Evolutionary conservation across 2,888 invertebrate species (phyloP), one percentile per base, ranked within the genome.

Genomic region (Galerucella calmariensis): DNA sequence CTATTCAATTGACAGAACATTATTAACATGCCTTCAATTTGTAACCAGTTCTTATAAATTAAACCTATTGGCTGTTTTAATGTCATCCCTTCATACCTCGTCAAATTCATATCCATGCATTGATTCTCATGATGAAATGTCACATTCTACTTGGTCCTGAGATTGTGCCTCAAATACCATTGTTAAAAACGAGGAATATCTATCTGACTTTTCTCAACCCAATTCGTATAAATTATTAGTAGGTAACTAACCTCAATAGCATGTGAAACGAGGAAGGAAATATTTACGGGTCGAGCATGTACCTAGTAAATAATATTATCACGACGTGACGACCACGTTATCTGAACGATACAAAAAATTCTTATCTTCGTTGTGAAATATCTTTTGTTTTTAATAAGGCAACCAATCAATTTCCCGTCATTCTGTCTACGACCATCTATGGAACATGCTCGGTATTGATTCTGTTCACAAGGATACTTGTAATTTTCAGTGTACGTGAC

Each of bases 401-500:
- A 78, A 76, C 76, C 78, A 78, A 82, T 81, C 82, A 80, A 82
- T 80, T 80, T 77, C 69, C 79, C 72, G 80, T 77, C 79, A 79
- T 77, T 79, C 77, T 73, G 62, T 71, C 71, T 59, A 72, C 68
- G 67, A 70, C 81, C 79, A 72, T 79, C 78, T 79, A 76, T 75
- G 80, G 80, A 73, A 78, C 70, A 44, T 20, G 68, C 46, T 24
- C 41, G 62, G 62, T 62, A 62, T 62, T 35, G 62, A 35, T 12
- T 24, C n/a, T 62, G 62, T 35, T 6, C 6, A 8, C 12, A 35
- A 4, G n/a, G 14, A 62, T 14, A 62, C 20, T 62, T 62, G 20
- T 62, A 62, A 62, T 62, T 62, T 62, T 62, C 12, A 35, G 14
- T n/a, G 10, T 35, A n/a, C 62, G 62, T 62, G 62, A 62, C 62